Evolutionary conservation across 2,113 vertebrate genomes (phyloP), one percentile per base, ranked within the genome.

Genomic region (Anhinga anhinga): DNA sequence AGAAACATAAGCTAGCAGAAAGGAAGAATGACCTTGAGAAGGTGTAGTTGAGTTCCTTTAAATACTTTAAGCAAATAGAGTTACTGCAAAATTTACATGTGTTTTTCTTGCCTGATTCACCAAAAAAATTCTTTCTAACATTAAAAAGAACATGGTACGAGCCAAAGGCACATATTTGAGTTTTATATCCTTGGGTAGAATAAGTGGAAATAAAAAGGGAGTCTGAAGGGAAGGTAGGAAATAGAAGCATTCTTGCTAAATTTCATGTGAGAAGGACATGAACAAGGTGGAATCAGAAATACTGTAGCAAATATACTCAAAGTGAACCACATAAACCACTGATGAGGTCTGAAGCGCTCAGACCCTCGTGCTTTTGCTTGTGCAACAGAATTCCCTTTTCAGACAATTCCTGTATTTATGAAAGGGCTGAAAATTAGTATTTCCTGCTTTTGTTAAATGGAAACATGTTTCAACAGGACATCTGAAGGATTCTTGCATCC

Each of bases 361-460:
- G 96, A 49, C 38, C 38, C 38, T 40, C 65, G 78, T 90, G 79
- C 63, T 76, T 93, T 97, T 95, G 78, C 85, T 98, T 77, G 93
- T 70, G 86, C 92, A 97, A 91, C 50, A 96, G 49, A 95, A 96
- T 97, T 96, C 55, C 63, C 56, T 94, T 95, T 82, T 53, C 42
- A 95, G 74, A 94, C 87, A 94, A 97, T 89, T 58, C 82, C 36
- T 91, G 58, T 94, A 88, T 86, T 91, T 94, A 96, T 94, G 88
- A 96, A 97, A 96, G 66, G 82, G 49, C 40, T 96, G 86, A 84
- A 95, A 98, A 97, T 89, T 88, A 96, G 92, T 22, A 96, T 97
- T 96, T 97, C 78, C 72, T 95, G 88, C 85, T 90, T 97, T 97
- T 97, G 71, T 96, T 86, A 96, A 65, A 89, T 69, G 72, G 49